Base-by-base conservation (phyloP, 2,113 vertebrate species). In the Oreochromis spilurus region DNA sequence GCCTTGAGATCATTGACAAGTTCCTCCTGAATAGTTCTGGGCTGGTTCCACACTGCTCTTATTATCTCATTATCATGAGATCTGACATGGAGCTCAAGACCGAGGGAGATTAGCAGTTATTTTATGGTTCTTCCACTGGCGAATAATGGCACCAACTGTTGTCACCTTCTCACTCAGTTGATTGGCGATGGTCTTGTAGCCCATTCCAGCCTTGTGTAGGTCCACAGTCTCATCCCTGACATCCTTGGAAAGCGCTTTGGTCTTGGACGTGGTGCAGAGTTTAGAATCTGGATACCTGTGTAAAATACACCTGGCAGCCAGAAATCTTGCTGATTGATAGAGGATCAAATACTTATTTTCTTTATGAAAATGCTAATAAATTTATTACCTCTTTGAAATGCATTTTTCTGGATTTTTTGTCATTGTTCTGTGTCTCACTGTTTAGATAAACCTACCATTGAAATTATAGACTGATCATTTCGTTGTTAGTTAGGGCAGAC, bases 361-460 rank as follows among this genome's bases (percentile, higher is more conserved):
- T 65, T 65, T 0, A 38, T 38, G 0, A 65, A 62, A 65, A 3
- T n/a, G 10, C 1, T 0, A 65, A 65, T 6, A 36, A 65, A 6
- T 38, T 12, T 62, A 9, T 62, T 12, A 36, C 31, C 12, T 62
- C 7, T 65, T 65, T 65, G 34, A 65, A 65, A 65, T 65, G 10
- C 6, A 65, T 65, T 65, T 38, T 13, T 65, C 60, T 65, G 19
- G 60, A 65, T n/a, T 21, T 65, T 38, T 36, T 12, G 34, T 38
- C 17, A 1, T 65, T 38, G 19, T 65, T 65, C 10, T 65, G 19
- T 65, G 17, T 65, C 60, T 65, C 19, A 5, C 34, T 65, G 60
- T 38, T 65, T 6, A 65, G 1, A 65, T 65, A 65, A 65, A 65
- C 19, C 31, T 3, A 65, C 11, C 6, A 36, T 2, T 36, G 31